Conservation (phyloP, 2,888 invertebrate genomes). For the Teinopalpus imperialis region DNA sequence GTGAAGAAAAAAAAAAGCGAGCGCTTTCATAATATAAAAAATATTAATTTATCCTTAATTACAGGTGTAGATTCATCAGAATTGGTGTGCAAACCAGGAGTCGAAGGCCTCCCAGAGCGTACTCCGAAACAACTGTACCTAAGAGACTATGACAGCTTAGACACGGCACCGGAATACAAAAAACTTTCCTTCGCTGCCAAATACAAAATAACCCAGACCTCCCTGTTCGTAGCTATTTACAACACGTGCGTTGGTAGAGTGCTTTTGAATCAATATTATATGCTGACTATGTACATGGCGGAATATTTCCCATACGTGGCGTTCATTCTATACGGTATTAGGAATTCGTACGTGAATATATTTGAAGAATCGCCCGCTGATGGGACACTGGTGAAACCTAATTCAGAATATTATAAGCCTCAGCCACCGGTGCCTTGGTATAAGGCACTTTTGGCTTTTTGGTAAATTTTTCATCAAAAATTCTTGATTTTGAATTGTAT, state of each 20-base stretch:
- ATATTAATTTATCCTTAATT: too few relatives aligned
- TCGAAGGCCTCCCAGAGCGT: constrained; percentile 28
- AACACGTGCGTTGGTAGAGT: constrained; percentile 66
- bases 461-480: too few relatives aligned
- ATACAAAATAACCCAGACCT: constrained; percentile 24
- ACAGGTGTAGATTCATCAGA: constrained; percentile 28
- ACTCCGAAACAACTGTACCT: constrained; percentile 32
- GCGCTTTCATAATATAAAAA: too few relatives aligned
- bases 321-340: constrained; percentile 78
- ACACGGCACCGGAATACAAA: constrained; percentile 52
- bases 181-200: constrained; percentile 30
- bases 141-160: constrained; percentile 43
- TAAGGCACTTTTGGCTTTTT: constrained; percentile 34
- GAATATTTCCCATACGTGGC: constrained; percentile 83
- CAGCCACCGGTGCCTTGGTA: constrained; percentile 30
- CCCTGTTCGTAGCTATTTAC: constrained; percentile 36
- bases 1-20: too few relatives aligned
- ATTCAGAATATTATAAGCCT: constrained; percentile 31
- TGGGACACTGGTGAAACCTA: constrained; percentile 32
- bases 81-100: constrained; percentile 21
- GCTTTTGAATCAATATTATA: constrained; percentile 78
- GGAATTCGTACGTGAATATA: constrained; percentile 76
- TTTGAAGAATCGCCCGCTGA: constrained; percentile 38
- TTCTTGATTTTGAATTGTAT: too few relatives aligned
- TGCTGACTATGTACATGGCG: constrained; percentile 76